Percentiles rank a stretch among this genome's conserved stretches.
phyloP scores from a whole-genome alignment of 2,113 vertebrate genomes.

The Passer montanus region DNA sequence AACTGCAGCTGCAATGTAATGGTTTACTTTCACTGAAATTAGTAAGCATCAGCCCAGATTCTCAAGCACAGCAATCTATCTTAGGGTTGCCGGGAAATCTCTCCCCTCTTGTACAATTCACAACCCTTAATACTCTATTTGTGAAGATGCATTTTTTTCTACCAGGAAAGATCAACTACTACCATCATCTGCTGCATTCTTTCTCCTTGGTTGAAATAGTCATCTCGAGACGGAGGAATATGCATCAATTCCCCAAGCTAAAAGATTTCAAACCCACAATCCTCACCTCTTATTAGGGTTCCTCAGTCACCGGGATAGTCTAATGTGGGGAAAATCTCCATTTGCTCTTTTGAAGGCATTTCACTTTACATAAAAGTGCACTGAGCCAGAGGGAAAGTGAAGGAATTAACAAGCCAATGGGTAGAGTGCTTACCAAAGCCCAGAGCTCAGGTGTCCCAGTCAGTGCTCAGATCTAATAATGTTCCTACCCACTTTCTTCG shows the following conservation, averaged over 20 bases:
- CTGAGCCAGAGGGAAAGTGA: neutral
- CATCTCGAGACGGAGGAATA: neutral
- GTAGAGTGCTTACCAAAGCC: neutral
- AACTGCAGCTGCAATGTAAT: neutral
- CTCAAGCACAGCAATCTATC: neutral
- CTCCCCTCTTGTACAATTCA: neutral
- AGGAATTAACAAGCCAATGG: neutral
- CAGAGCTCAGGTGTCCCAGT: neutral
- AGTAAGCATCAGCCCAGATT: neutral
- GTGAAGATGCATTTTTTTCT: neutral
- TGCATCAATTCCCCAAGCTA: neutral
- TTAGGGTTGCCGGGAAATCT: rapidly evolving
- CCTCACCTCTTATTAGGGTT: neutral
- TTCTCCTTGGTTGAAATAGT: neutral
- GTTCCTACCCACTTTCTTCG: neutral
- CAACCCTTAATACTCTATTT: neutral
- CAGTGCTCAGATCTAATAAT: neutral
- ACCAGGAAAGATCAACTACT: neutral
- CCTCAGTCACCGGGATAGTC: neutral
- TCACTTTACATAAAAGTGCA: neutral
- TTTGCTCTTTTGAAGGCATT: neutral
- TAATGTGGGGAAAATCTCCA: neutral
- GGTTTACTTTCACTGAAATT: neutral
- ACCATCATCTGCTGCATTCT: neutral
- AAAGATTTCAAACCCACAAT: neutral